Conservation (phyloP, 35 echinoderm and acorn worm species). For the Holothuria glaberrima region DNA sequence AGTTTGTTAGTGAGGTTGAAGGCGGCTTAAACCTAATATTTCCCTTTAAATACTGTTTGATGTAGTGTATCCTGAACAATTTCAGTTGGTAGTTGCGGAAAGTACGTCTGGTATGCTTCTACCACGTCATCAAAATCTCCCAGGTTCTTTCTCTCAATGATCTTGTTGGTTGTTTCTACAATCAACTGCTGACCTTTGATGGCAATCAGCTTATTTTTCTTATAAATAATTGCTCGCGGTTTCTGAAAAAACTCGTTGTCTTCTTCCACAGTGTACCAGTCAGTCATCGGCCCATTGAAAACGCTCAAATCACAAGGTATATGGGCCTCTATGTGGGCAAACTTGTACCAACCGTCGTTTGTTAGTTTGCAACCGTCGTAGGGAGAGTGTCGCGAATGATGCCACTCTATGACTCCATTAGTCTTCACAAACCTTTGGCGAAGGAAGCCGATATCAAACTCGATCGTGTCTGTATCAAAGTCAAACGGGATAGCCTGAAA, state of each 20-base stretch:
- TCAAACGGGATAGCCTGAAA: no score
- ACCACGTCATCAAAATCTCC: no score
- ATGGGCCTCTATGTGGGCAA: neutral
- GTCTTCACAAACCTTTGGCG: no score
- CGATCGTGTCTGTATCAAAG: constrained; percentile 61
- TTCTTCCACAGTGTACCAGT: neutral
- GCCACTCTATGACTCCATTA: constrained; percentile 53
- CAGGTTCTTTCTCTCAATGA: no score
- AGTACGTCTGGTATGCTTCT: no score
- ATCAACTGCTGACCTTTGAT: constrained; percentile 22
- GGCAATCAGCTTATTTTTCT: neutral
- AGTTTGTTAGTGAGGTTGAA: no score
- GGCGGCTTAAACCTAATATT: no score
- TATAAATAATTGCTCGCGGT: constrained; percentile 5
- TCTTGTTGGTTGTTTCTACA: neutral
- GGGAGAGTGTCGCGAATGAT: neutral
- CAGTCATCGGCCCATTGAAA: neutral
- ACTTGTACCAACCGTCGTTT: neutral
- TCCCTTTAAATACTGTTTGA: no score
- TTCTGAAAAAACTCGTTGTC: neutral
- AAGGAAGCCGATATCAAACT: constrained; percentile 56
- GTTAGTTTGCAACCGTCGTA: neutral
- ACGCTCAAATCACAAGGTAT: neutral
- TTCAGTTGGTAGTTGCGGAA: no score
- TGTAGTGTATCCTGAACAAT: no score